phyloP scores from a whole-genome alignment of 2,888 invertebrate species.

The Coronaproctus castanopsis region DNA sequence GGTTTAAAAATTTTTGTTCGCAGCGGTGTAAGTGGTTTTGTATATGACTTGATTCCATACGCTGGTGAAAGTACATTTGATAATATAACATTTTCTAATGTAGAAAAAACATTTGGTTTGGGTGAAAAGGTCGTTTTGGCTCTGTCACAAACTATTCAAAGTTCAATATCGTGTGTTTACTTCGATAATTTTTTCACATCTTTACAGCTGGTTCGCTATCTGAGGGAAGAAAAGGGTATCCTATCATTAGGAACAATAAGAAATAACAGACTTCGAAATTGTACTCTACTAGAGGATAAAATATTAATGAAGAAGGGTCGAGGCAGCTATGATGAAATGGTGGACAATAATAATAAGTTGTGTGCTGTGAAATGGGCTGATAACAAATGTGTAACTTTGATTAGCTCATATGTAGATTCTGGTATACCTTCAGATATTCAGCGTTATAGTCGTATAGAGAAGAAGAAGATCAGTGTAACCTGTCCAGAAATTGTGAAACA shows the following conservation, averaged over 20 bases:
- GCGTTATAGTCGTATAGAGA: conserved; percentile 4
- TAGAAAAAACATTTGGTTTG: conserved; percentile 21
- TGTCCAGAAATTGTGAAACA: conserved; percentile 9
- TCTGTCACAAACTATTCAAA: conserved; percentile 18
- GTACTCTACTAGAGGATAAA: conserved; percentile 14
- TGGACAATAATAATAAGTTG: conserved; percentile 15
- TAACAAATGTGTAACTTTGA: conserved; percentile 17
- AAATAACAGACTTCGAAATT: conserved; percentile 12
- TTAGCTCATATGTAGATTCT: conserved; percentile 6
- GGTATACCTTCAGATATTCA: not conserved
- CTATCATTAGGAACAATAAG: conserved; percentile 15
- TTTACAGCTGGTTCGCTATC: conserved; percentile 11
- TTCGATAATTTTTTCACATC: conserved; percentile 20
- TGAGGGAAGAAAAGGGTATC: conserved; percentile 15
- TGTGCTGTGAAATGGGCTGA: conserved; percentile 18
- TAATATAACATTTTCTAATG: too few relatives aligned
- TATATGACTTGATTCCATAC: too few relatives aligned
- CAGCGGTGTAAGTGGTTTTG: too few relatives aligned
- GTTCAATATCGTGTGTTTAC: conserved; percentile 15
- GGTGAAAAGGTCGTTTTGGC: conserved; percentile 22
- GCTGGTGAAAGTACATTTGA: too few relatives aligned
- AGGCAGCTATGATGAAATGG: conserved; percentile 14
- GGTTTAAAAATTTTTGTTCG: conserved; percentile 25
- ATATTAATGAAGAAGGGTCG: conserved; percentile 13
- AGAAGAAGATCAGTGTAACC: conserved; percentile 5